These are phyloP conservation scores for Etheostoma cragini DNA, from an alignment of 2,113 vertebrate genomes.

Conservation along the genomic window DNA sequence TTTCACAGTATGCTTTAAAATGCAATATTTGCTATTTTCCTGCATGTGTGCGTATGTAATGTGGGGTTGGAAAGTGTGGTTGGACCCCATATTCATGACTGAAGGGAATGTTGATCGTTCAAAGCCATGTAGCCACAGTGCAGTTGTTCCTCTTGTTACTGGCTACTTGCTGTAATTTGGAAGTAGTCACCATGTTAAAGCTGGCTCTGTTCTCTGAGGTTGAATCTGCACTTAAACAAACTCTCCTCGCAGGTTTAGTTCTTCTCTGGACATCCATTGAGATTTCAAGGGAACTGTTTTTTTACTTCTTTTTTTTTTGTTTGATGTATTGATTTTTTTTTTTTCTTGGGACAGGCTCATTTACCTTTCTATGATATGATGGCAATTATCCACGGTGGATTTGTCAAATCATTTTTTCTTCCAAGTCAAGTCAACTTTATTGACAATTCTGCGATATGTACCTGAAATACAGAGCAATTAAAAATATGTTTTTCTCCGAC, in stretches of 20 bases:
- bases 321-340: slow-evolving; percentile 27
- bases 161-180: slow-evolving; percentile 22
- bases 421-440: too few species aligned
- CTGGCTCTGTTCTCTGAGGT: slow-evolving; percentile 47
- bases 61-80: slow-evolving; percentile 18
- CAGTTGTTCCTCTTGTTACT: slow-evolving; percentile 35
- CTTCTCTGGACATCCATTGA: slow-evolving; percentile 18
- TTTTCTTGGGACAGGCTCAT: slow-evolving; percentile 35
- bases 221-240: slow-evolving; percentile 45
- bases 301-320: slow-evolving; percentile 55
- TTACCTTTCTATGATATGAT: slow-evolving; percentile 44
- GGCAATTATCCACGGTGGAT: slow-evolving; percentile 2
- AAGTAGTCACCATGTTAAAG: slow-evolving; percentile 20
- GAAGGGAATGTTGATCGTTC: slow-evolving; percentile 78
- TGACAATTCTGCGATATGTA: too few species aligned
- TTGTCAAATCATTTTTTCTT: neutral
- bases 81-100: slow-evolving; percentile 58
- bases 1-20: slow-evolving; percentile 69
- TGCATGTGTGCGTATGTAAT: slow-evolving; percentile 52
- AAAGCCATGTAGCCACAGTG: slow-evolving; percentile 59
- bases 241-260: slow-evolving; percentile 10
- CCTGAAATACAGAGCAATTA: too few species aligned
- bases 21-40: slow-evolving; percentile 55
- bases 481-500: too few species aligned
- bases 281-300: slow-evolving; percentile 42